Evolutionary conservation across 1,140 invertebrate genomes (phyloP), one percentile per base, ranked within the genome.

Genomic region (Drosophila insularis): DNA sequence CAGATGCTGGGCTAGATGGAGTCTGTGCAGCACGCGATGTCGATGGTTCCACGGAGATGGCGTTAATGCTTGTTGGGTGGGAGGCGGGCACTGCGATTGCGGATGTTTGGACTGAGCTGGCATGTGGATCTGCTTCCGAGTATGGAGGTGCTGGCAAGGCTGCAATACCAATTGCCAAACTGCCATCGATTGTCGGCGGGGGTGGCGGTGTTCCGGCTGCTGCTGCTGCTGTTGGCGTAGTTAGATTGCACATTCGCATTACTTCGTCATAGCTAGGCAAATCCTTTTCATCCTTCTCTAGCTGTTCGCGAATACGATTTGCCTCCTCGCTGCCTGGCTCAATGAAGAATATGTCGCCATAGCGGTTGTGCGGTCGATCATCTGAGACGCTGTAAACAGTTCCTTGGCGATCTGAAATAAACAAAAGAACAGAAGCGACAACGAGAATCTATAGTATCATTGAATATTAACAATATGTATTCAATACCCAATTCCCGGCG

Each of bases 211-310:
- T 43, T 5, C 40, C 62, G 27, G 27, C 23, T 8, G 75, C 74
- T 2, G 80, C 58, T 8, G 72, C 87, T 5, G 77, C 67, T n/a
- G 84, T 89, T 6, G 89, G 84, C 4, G 78, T 65, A 11, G 80
- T 75, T 13, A 90, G 68, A 59, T 85, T 90, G 35, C 80, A 84
- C 81, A 91, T 91, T n/a, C 90, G 87, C 87, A 91, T 91, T 10
- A 91, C 90, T 23, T 91, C 90, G 27, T 91, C 90, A 40, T 91
- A 91, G 61, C 90, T 86, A 43, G 90, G 90, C 65, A 91, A 65
- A 14, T 91, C 90, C 59, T 91, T 91, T 8, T 91, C 90, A 58
- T 91, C 90, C 59, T 91, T 91, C 13, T 91, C 87, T 39, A 90
- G 64, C 63, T 91, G 90, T 8, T 90, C 82, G 7, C 86, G 90